Evolutionary conservation across 2,888 invertebrate genomes (phyloP), one percentile per base, ranked within the genome.

Genomic region (Polymixis lichenea): DNA sequence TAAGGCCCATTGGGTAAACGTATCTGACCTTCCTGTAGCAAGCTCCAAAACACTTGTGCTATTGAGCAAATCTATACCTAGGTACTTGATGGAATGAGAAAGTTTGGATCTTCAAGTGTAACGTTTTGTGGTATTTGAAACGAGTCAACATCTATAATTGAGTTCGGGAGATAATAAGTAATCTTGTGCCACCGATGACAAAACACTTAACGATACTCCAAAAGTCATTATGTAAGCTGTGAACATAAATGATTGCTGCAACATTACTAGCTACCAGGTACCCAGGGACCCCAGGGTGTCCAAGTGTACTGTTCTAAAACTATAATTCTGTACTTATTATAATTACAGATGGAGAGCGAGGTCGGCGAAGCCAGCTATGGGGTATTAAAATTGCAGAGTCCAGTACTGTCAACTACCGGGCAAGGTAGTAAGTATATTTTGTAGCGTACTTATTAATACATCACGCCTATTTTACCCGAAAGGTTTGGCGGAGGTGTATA

Each of bases 341-440:
- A 82, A 60, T 93, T 93, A 46, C 89, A 96, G 96, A 95, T 96
- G 95, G 96, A 96, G 84, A 94, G 93, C 75, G 96, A 96, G 89
- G 89, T 91, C 1, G 94, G 94, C 0, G 96, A 96, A 74, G 86
- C 93, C 1, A 98, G 98, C 88, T 98, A 98, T 86, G 98, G 98
- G 2, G 98, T 98, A 0, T 92, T 98, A 70, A 98, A 98, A 88
- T 95, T 98, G 79, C 98, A 98, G 90, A 98, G 97, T 51, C 98
- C 98, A 3, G 97, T 97, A 72, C 94, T 96, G 4, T 94, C 95
- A 9, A 88, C 92, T 8, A 86, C 91, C 13, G 93, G 92, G 74
- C 92, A 90, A 89, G 93, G 94, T 93, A 88, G 72, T 43, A n/a
- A 6, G 46, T 19, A n/a, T 56, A 56, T 22, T 80, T 51, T 43